Base-by-base conservation (phyloP, 1,140 invertebrate genomes). In the Caenorhabditis inopinata region DNA sequence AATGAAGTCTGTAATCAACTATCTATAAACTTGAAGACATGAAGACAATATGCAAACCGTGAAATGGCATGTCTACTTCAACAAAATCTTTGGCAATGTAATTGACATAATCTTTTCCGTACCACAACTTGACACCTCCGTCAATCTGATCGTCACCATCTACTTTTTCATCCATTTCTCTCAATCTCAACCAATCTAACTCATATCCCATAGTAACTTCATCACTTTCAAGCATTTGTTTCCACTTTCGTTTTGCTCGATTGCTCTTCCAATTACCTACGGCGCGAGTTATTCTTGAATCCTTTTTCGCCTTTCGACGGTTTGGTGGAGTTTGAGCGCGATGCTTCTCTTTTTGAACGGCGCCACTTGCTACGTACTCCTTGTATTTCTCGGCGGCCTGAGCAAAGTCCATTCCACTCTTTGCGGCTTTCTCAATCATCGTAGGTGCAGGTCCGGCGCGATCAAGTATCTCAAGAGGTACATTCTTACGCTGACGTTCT, bases 1-100 rank as follows among this genome's bases (percentile, higher is more conserved):
- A 25, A 97, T 93, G 53, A 94, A 91, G 91, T 97, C 95, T 92
- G 90, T 87, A 75, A 73, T 9, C n/a, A 9, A n/a, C 21, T 9
- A 11, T 5, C 38, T 18, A 21, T 27, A 53, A 27, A 25, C 21
- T 12, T 11, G 1, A 14, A 53, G 27, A 9, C 0, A 16, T 68
- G 9, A 14, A 42, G 38, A 42, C 1, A 58, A 58, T 11, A 11
- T 51, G 32, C 90, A 89, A 80, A 93, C 93, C 93, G 86, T 92
- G 92, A 91, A 93, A 97, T 0, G 96, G 96, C 79, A 92, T 91
- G 85, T 98, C 93, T 32, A 96, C 91, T 89, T 95, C 93, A 79
- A 92, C 92, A 89, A 97, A 97, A 90, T 98, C 96, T 90, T 97
- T 97, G n/a, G 95, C 93, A 84, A 98, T 97, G 89, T 97, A 98